Percentiles rank a stretch among this genome's conserved stretches.
Evolutionary conservation across 2,888 invertebrate genomes (phyloP).

Genomic region (Mechanitis messenoides): DNA sequence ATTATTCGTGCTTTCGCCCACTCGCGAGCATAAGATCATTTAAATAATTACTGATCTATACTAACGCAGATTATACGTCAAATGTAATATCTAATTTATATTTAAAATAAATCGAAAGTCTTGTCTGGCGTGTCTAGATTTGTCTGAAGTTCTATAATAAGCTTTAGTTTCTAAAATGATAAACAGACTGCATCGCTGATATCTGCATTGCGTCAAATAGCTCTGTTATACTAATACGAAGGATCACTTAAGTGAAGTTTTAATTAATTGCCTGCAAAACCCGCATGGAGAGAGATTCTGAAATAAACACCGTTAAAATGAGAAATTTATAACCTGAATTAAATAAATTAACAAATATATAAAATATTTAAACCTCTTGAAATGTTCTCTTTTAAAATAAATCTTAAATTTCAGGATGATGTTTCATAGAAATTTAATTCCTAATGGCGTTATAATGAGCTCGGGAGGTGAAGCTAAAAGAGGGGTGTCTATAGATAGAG

Average conservation of each 20-base stretch:
- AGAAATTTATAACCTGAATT: too few species aligned
- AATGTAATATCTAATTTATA: too few species aligned
- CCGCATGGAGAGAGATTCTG: not conserved
- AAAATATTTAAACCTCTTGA: too few species aligned
- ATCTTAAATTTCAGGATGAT: constrained; percentile 13
- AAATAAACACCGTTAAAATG: not conserved
- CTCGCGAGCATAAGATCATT: too few species aligned
- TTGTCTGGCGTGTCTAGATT: not conserved
- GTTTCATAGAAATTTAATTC: constrained; percentile 26
- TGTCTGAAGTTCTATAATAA: constrained; percentile 1
- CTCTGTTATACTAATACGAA: constrained; percentile 22
- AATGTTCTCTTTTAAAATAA: constrained; percentile 3
- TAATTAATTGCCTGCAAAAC: constrained; percentile 26
- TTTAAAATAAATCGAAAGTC: too few species aligned
- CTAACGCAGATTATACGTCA: too few species aligned
- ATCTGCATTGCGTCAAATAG: constrained; percentile 22
- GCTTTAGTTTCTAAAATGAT: constrained; percentile 3
- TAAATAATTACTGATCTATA: too few species aligned
- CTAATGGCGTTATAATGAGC: constrained; percentile 27
- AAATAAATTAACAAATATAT: too few species aligned
- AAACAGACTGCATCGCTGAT: constrained; percentile 14
- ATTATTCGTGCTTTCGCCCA: too few species aligned
- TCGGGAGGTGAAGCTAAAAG: not conserved
- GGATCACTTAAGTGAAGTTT: constrained; percentile 23
- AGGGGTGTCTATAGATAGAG: too few species aligned